phyloP scores from a whole-genome alignment of 2,797 vertebrate species.

The Fratercula arctica region DNA sequence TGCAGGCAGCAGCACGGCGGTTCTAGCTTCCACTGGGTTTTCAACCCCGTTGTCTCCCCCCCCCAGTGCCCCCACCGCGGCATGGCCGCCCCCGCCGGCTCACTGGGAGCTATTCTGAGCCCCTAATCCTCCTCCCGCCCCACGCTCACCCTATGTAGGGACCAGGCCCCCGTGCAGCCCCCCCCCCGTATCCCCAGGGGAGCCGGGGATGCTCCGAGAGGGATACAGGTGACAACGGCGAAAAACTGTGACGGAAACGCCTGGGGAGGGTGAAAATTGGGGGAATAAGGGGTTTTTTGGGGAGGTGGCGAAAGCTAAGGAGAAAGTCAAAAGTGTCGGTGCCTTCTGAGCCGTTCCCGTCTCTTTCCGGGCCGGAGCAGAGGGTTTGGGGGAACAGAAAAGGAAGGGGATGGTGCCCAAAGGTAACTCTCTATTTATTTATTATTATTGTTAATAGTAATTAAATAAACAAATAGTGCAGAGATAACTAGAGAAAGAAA shows the following conservation, averaged over 20 bases:
- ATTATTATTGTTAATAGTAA: background rate
- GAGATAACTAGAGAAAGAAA: background rate
- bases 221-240: background rate
- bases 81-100: background rate
- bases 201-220: background rate
- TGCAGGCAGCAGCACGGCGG: background rate
- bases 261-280: background rate
- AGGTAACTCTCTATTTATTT: background rate
- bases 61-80: rapidly evolving
- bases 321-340: background rate
- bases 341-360: background rate
- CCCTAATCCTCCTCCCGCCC: background rate
- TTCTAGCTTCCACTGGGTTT: background rate
- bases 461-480: background rate
- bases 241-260: background rate
- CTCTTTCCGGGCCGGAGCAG: too few species aligned
- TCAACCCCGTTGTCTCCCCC: too few species aligned
- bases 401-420: background rate
- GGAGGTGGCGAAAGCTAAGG: too few species aligned
- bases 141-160: rapidly evolving
- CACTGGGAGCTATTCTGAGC: background rate
- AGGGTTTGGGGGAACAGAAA: background rate
- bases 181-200: background rate
- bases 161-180: background rate
- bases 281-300: rapidly evolving